phyloP scores from a whole-genome alignment of 2,797 vertebrate species.

The Setipinna tenuifilis region DNA sequence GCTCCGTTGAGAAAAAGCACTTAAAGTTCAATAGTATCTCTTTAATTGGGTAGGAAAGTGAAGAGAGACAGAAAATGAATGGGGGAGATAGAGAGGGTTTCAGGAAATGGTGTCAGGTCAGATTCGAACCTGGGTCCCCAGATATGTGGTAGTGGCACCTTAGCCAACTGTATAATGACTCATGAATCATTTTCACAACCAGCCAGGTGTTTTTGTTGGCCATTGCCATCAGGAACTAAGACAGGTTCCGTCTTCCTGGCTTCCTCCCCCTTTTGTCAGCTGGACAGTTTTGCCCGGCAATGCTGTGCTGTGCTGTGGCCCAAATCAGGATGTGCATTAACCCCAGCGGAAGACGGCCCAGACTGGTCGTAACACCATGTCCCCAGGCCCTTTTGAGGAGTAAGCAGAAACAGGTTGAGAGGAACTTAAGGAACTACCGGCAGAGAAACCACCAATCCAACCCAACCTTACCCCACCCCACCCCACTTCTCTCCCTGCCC shows the following conservation, averaged over 20 bases:
- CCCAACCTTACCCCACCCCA: background rate
- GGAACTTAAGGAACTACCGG: background rate
- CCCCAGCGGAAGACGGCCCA: background rate
- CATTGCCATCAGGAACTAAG: background rate
- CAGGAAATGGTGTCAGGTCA: too few species aligned
- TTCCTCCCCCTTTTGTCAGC: constrained; percentile 11
- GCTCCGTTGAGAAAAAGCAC: too few species aligned
- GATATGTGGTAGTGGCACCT: too few species aligned
- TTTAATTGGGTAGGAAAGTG: too few species aligned
- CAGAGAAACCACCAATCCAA: background rate
- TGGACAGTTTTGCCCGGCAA: constrained; percentile 1
- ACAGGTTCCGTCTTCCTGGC: background rate
- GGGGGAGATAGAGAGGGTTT: too few species aligned
- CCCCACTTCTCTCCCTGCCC: background rate
- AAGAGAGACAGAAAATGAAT: too few species aligned
- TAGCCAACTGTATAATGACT: too few species aligned
- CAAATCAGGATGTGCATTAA: constrained; percentile 22
- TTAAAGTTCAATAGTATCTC: too few species aligned
- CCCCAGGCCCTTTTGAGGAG: background rate
- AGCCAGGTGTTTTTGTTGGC: background rate
- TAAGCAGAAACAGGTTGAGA: constrained; percentile 19
- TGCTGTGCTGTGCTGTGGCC: background rate
- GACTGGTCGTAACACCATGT: background rate
- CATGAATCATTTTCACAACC: background rate
- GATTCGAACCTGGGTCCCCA: too few species aligned